Percentiles rank a stretch among this genome's conserved stretches.
phyloP scores from a whole-genome alignment of 2,113 vertebrate genomes.

The Calidris pugnax region DNA sequence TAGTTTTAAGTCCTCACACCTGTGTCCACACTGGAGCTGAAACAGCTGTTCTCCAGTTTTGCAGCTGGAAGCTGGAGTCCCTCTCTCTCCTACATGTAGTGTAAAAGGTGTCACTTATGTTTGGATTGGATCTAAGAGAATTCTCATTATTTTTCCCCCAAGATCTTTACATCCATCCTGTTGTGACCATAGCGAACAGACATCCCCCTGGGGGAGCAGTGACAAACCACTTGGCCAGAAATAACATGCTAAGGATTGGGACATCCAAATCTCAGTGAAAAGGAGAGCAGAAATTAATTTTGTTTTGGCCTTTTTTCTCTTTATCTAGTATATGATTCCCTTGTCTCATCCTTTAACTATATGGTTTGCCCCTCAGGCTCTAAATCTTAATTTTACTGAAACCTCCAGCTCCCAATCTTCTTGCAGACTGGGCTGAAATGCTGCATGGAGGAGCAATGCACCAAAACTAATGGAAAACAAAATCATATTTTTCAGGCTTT shows the following conservation, averaged over 20 bases:
- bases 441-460: accelerated
- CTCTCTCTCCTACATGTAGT: not conserved
- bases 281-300: not conserved
- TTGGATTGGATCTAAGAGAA: not conserved
- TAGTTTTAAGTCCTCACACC: not conserved
- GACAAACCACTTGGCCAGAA: not conserved
- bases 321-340: not conserved
- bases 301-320: not conserved
- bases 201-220: not conserved
- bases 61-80: not conserved
- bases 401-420: not conserved
- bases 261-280: not conserved
- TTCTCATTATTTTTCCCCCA: not conserved
- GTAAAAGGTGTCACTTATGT: not conserved
- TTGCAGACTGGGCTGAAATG: not conserved
- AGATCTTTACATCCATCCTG: not conserved
- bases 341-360: not conserved
- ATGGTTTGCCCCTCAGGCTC: not conserved
- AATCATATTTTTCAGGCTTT: not conserved
- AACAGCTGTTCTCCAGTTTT: not conserved
- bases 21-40: not conserved
- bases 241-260: not conserved
- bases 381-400: conserved; percentile 1
- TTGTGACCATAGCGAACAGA: not conserved
- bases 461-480: not conserved